Evolutionary conservation across 1,140 invertebrate species (phyloP), one percentile per base, ranked within the genome.

Genomic region (Homarus americanus): DNA sequence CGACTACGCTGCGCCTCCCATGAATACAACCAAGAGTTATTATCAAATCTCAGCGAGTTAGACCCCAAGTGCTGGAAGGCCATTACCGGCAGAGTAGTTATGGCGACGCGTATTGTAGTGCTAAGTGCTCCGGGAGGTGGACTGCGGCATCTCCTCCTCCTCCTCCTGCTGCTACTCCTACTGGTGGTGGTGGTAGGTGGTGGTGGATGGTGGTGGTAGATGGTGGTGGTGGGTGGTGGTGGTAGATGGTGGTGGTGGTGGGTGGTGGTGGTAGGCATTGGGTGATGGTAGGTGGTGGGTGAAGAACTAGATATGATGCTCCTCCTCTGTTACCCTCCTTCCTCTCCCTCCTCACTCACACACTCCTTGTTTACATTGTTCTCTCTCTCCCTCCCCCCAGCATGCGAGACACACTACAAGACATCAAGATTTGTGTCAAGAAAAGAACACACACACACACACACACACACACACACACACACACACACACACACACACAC

Each of bases 401-500:
- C 10, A 76, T 76, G 63, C 73, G 40, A 76, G 24, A 76, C 73
- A 69, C 32, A 69, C 24, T 69, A 69, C 66, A n/a, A 9, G 24
- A 34, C 5, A 69, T 69, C 24, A 5, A 69, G 4, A 69, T 24
- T 9, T n/a, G n/a, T n/a, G n/a, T n/a, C n/a, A n/a, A n/a, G n/a
- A n/a, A n/a, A n/a, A n/a, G n/a, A n/a, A n/a, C n/a, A n/a, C n/a
- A n/a, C n/a, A n/a, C n/a, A n/a, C n/a, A n/a, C n/a, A n/a, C n/a
- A n/a, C n/a, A n/a, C 66, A 69, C 66, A 69, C 66, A 69, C 66
- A 69, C 66, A 69, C 66, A 69, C 66, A 49, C 44, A 49, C 44
- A 49, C 44, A 49, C 44, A 49, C 44, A 49, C 44, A 69, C 66
- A 69, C 32, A 69, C 32, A 34, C 32, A 69, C 32, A 2, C 10